A percentile compares a stretch with the other conserved stretches of the same genome.
These are phyloP conservation scores for Nixonia krombeini DNA, from an alignment of 1,140 invertebrate species.

Conservation along the genomic window DNA sequence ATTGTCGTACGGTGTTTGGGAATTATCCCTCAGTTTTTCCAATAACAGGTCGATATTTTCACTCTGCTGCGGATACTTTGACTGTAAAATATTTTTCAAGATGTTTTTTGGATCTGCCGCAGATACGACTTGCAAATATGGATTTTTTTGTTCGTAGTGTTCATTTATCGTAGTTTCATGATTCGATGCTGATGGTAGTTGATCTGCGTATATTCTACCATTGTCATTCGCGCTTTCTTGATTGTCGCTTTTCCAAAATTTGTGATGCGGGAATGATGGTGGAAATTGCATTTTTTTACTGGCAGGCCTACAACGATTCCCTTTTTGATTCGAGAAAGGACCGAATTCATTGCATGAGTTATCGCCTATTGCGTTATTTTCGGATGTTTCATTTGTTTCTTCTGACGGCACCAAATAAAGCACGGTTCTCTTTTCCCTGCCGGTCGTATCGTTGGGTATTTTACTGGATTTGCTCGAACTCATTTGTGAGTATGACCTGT, in stretches of 20 bases:
- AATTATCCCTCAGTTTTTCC: slow-evolving; percentile 12
- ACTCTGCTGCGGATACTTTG: slow-evolving; percentile 25
- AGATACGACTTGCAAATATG: slow-evolving; percentile 11
- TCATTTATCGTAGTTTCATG: not conserved
- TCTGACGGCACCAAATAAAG: slow-evolving; percentile 27
- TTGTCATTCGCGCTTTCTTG: slow-evolving; percentile 14
- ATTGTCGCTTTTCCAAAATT: slow-evolving; percentile 5
- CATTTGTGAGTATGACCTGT: slow-evolving; percentile 13
- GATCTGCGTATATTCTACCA: slow-evolving; percentile 18
- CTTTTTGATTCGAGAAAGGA: slow-evolving; percentile 6
- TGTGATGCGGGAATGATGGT: not conserved
- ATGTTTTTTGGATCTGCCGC: slow-evolving; percentile 17
- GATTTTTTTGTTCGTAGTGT: slow-evolving; percentile 3
- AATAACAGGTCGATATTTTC: slow-evolving; percentile 25
- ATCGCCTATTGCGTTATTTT: slow-evolving; percentile 5
- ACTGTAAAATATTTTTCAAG: slow-evolving; percentile 18
- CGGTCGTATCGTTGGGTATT: slow-evolving; percentile 7
- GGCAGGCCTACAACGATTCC: slow-evolving; percentile 37
- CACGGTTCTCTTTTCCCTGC: slow-evolving; percentile 24
- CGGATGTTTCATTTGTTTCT: slow-evolving; percentile 2
- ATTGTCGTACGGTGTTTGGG: not conserved
- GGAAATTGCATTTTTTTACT: not conserved
- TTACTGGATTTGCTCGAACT: slow-evolving; percentile 3
- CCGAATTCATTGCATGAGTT: not conserved
- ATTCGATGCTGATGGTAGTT: slow-evolving; percentile 18